These are phyloP conservation scores for Lordiphosa clarofinis DNA, from an alignment of 1,140 invertebrate genomes.

Conservation along the genomic window DNA sequence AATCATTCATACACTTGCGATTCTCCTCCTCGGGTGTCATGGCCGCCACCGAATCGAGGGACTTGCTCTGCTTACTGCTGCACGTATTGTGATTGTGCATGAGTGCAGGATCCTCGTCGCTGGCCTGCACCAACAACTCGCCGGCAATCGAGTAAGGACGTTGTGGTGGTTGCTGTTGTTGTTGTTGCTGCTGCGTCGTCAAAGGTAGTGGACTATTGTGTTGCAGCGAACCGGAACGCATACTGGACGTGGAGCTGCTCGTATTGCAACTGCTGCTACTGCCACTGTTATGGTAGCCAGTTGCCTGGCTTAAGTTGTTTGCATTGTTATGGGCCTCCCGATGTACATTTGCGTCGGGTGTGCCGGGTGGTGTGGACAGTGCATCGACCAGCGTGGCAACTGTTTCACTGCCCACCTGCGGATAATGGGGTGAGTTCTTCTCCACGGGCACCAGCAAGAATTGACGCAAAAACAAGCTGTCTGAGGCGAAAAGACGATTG, in stretches of 20 bases:
- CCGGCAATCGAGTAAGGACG: conserved; percentile 81
- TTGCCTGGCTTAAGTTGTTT: conserved; percentile 47
- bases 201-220: conserved; percentile 14
- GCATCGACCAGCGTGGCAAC: conserved; percentile 41
- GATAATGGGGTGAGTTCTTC: conserved; percentile 82
- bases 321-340: conserved; percentile 59
- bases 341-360: conserved; percentile 60
- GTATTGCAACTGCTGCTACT: conserved; percentile 56
- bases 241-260: conserved; percentile 34
- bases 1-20: conserved; percentile 86
- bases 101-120: conserved; percentile 56
- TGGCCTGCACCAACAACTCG: conserved; percentile 58
- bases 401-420: conserved; percentile 71
- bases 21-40: conserved; percentile 85
- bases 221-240: conserved; percentile 37
- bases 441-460: conserved; percentile 89
- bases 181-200: conserved; percentile 13
- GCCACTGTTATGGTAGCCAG: conserved; percentile 18
- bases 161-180: conserved; percentile 32
- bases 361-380: conserved; percentile 50
- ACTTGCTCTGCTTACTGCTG: conserved; percentile 78
- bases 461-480: conserved; percentile 92
- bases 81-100: conserved; percentile 52
- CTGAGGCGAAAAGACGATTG: conserved; percentile 92
- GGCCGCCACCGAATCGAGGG: conserved; percentile 79